These are phyloP conservation scores for Micrasema minimum DNA, from an alignment of 1,140 invertebrate genomes.

Conservation along the genomic window DNA sequence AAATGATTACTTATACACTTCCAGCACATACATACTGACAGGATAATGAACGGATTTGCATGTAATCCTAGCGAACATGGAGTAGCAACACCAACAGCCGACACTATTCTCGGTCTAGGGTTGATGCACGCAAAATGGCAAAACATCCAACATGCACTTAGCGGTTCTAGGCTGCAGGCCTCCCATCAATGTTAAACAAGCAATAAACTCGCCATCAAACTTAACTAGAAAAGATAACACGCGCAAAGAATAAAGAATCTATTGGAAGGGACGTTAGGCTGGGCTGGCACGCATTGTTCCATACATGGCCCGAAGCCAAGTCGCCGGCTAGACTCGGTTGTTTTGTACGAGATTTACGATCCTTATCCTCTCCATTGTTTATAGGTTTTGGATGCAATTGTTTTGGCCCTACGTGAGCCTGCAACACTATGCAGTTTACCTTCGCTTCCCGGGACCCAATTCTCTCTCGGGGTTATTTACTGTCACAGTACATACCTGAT, in stretches of 20 bases:
- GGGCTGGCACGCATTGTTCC: constrained; percentile 9
- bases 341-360: constrained; percentile 40
- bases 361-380: constrained; percentile 39
- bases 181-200: not conserved
- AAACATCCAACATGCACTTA: not conserved
- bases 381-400: constrained; percentile 29
- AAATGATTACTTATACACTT: too few relatives aligned
- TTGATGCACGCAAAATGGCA: constrained; percentile 1
- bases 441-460: not conserved
- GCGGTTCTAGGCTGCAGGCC: not conserved
- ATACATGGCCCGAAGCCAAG: constrained; percentile 35
- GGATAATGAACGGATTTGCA: too few relatives aligned
- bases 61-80: not conserved
- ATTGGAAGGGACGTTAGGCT: too few relatives aligned
- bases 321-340: constrained; percentile 37
- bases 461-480: too few relatives aligned
- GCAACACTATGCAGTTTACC: constrained; percentile 29
- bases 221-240: too few relatives aligned
- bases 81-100: not conserved
- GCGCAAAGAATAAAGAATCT: too few relatives aligned
- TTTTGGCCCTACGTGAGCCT: constrained; percentile 10
- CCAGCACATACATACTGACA: too few relatives aligned
- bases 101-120: not conserved
- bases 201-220: not conserved
- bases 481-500: too few relatives aligned